A percentile compares a stretch with the other conserved stretches of the same genome.
Evolutionary conservation across 2,113 vertebrate genomes (phyloP).

Genomic region (Arenaria interpres): DNA sequence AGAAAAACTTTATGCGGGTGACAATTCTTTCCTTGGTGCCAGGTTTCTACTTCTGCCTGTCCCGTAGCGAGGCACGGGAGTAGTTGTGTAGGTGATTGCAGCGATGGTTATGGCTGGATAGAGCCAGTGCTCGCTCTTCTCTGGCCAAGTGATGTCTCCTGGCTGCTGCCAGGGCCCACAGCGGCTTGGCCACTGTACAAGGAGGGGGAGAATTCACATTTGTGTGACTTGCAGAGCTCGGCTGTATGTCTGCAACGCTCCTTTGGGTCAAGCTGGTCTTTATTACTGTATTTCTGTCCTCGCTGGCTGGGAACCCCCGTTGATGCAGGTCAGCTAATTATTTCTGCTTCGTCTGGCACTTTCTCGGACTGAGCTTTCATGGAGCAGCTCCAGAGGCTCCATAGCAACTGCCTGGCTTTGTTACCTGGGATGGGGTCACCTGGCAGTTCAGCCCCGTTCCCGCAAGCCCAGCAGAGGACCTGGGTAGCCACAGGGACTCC

Average conservation of each 20-base stretch:
- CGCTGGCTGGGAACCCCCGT: not conserved
- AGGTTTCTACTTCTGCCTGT: not conserved
- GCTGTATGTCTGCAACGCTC: not conserved
- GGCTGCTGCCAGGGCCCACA: not conserved
- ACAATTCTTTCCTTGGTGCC: not conserved
- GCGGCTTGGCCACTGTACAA: not conserved
- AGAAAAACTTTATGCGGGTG: not conserved
- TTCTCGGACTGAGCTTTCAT: not conserved
- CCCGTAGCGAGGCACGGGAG: not conserved
- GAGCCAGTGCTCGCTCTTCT: not conserved
- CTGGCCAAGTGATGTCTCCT: not conserved
- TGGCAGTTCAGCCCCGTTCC: rapidly evolving
- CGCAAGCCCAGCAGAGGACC: rapidly evolving
- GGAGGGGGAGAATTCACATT: not conserved
- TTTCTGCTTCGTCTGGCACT: not conserved
- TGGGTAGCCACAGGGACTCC: not conserved
- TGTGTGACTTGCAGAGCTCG: not conserved
- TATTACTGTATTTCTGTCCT: not conserved
- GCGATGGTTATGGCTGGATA: not conserved
- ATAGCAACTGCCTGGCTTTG: not conserved
- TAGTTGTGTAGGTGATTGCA: not conserved
- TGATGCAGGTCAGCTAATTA: not conserved
- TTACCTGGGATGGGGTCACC: rapidly evolving
- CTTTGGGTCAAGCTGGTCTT: not conserved
- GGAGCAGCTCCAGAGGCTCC: not conserved